Base-by-base conservation (phyloP, 2,113 vertebrate genomes). In the Boulengeromyrus knoepffleri region DNA sequence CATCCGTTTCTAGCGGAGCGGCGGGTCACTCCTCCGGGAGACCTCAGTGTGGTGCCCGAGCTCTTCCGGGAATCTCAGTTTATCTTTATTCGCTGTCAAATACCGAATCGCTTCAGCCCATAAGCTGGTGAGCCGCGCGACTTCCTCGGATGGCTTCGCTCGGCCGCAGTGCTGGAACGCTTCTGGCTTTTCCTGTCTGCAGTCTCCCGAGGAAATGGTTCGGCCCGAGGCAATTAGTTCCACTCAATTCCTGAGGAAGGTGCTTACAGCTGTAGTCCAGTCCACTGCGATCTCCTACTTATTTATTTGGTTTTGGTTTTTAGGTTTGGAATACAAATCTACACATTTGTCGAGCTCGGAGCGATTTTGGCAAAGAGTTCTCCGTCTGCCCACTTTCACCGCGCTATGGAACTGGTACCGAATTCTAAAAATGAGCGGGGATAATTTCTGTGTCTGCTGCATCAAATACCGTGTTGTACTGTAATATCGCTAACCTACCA, bases 401-500 rank as follows among this genome's bases (percentile, higher is more conserved):
- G 5, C 17, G 31, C 36, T 70, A 4, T 5, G 13, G 74, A 42
- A 80, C 2, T 42, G 74, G 74, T 42, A 80, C 36, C 74, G 0
- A 80, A 80, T 42, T 36, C 36, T 8, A 42, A 80, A 36, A 80
- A 80, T 19, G 15, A 39, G 74, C 5, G 6, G 17, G 15, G 15
- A 80, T 87, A 77, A 92, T 89, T 85, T 90, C 83, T 27, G 46
- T 39, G 39, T 84, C 88, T 12, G 17, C 17, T 70, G 15, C 86
- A 8, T 17, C 47, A 39, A 84, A 80, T 31, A 15, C 27, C 52
- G 36, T 12, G 15, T 15, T 42, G 21, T 58, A 10, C 70, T 77
- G 52, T 88, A 91, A 56, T 90, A 85, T 49, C 49, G 85, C 83
- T 90, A 91, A 89, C 80, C 89, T 89, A 80, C 83, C 86, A 87